Conservation (phyloP, 2,888 invertebrate species). For the Drosophila maculinotata region DNA sequence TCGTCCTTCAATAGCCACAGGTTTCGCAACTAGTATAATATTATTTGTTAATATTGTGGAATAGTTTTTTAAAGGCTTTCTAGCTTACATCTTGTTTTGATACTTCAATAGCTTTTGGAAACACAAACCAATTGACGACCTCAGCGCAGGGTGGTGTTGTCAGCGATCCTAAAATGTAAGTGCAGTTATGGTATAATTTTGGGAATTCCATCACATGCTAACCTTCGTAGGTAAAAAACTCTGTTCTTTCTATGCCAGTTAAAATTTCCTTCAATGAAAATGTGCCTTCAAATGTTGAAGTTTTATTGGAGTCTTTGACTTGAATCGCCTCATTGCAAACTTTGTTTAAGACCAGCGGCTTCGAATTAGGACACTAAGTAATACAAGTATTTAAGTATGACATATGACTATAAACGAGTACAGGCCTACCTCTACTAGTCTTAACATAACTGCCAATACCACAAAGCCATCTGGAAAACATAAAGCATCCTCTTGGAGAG, state of each 20-base stretch:
- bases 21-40: slow-evolving; percentile 36
- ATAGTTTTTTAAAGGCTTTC: background rate
- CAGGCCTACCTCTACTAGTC: slow-evolving; percentile 28
- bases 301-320: slow-evolving; percentile 22
- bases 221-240: slow-evolving; percentile 64
- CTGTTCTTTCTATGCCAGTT: slow-evolving; percentile 19
- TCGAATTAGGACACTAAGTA: slow-evolving; percentile 1
- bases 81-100: slow-evolving; percentile 41
- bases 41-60: background rate
- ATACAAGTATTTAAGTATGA: background rate
- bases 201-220: background rate
- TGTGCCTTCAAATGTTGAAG: slow-evolving; percentile 11
- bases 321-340: slow-evolving; percentile 34
- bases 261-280: slow-evolving; percentile 50
- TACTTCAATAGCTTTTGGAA: slow-evolving; percentile 53
- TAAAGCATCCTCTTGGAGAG: slow-evolving; percentile 33
- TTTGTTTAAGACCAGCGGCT: slow-evolving; percentile 26
- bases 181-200: background rate
- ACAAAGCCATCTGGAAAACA: slow-evolving; percentile 57
- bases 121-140: slow-evolving; percentile 64
- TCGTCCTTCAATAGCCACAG: slow-evolving; percentile 58
- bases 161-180: slow-evolving; percentile 48
- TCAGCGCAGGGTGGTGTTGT: slow-evolving; percentile 70
- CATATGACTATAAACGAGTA: background rate
- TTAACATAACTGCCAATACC: slow-evolving; percentile 54